phyloP scores from a whole-genome alignment of 2,113 vertebrate genomes.

The Phocoena sinus region DNA sequence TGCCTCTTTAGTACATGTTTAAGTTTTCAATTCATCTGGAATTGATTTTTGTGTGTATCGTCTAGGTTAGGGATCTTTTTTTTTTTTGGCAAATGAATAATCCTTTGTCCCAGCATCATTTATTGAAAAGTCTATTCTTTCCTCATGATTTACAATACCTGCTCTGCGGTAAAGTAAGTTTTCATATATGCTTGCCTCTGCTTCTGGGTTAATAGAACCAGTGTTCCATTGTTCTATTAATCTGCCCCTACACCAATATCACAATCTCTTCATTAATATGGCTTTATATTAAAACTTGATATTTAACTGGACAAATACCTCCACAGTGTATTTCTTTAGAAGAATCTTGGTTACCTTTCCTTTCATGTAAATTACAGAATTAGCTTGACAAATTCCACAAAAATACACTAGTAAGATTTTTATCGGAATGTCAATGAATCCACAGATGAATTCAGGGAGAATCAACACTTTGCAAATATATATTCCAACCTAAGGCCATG shows the following conservation, averaged over 20 bases:
- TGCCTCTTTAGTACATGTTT: neutral
- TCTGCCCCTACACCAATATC: neutral
- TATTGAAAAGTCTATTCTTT: neutral
- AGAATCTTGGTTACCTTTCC: neutral
- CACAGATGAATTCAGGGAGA: neutral
- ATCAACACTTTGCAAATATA: neutral
- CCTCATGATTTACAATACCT: neutral
- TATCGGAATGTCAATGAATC: neutral
- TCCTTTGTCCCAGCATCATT: neutral
- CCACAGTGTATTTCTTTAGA: neutral
- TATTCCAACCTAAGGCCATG: neutral
- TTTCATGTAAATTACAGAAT: slow-evolving; percentile 9
- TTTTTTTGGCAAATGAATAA: neutral
- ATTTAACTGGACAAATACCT: neutral
- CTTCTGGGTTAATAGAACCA: neutral
- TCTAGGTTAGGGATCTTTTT: neutral
- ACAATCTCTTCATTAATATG: neutral
- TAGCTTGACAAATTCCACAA: neutral
- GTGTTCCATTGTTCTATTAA: neutral
- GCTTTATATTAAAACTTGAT: neutral
- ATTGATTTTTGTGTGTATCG: neutral
- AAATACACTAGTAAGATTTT: neutral
- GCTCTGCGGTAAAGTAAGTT: neutral
- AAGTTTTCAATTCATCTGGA: slow-evolving; percentile 11
- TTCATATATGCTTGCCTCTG: neutral